phyloP scores from a whole-genome alignment of 2,797 vertebrate species.

The Pitangus sulphuratus region DNA sequence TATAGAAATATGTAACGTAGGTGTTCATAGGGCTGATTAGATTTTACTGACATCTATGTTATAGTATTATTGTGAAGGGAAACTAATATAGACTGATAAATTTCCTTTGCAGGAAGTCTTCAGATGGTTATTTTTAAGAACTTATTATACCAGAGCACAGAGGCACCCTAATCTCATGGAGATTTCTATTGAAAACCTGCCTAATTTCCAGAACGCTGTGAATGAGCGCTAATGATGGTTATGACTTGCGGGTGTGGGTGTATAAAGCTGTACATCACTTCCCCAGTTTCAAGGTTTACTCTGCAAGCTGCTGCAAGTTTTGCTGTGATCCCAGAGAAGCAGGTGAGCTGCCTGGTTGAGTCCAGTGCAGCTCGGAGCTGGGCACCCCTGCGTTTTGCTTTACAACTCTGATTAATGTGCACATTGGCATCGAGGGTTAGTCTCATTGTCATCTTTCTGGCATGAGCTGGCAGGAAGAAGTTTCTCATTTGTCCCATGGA shows the following conservation, averaged over 20 bases:
- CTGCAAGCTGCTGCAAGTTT: background rate
- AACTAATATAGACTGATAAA: background rate
- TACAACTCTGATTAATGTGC: background rate
- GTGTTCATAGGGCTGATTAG: background rate
- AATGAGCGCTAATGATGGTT: background rate
- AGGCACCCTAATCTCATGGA: background rate
- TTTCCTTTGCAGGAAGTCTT: background rate
- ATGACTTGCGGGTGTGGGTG: background rate
- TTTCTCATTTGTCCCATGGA: background rate
- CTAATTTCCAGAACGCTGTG: background rate
- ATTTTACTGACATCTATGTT: background rate
- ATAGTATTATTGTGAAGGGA: background rate
- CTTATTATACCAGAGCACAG: background rate
- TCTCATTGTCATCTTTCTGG: background rate
- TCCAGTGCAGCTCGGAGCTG: background rate
- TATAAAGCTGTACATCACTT: background rate
- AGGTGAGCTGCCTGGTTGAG: background rate
- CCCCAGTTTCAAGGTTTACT: background rate
- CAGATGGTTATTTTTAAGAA: background rate
- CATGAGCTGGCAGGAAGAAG: background rate
- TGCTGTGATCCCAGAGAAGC: background rate
- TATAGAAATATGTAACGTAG: background rate
- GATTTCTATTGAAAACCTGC: background rate
- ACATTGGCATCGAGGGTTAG: background rate
- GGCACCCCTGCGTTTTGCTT: background rate